Conservation (phyloP, 2,797 vertebrate species). For the Petrocephalus sullivani region DNA sequence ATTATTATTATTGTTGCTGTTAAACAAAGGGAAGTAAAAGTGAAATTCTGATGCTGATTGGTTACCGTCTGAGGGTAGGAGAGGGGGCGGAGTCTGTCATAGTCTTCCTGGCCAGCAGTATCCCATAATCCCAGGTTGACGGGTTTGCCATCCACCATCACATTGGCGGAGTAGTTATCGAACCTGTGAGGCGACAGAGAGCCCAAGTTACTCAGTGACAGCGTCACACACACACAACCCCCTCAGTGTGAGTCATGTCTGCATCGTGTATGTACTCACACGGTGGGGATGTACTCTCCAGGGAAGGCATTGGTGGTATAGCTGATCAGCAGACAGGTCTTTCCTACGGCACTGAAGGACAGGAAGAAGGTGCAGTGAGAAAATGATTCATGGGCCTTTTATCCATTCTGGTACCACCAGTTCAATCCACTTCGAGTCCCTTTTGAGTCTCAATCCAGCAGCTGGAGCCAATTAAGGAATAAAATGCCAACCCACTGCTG, state of each 20-base stretch:
- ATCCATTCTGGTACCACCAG: not conserved
- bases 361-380: not conserved
- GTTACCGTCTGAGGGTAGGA: slow-evolving; percentile 81
- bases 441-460: not conserved
- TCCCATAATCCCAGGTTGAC: slow-evolving; percentile 84
- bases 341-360: slow-evolving; percentile 72
- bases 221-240: not conserved
- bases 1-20: no score
- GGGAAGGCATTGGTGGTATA: slow-evolving; percentile 87
- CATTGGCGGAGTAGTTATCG: slow-evolving; percentile 84
- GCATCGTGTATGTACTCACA: slow-evolving; percentile 57
- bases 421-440: not conserved
- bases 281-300: slow-evolving; percentile 82
- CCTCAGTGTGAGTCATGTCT: not conserved
- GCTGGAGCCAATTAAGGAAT: no score
- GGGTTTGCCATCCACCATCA: slow-evolving; percentile 84
- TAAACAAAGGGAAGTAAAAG: not conserved
- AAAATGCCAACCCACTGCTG: no score
- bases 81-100: slow-evolving; percentile 76
- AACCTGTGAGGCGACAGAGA: slow-evolving; percentile 54
- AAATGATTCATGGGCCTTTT: not conserved
- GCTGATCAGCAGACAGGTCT: slow-evolving; percentile 83
- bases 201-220: not conserved
- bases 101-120: slow-evolving; percentile 81
- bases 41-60: not conserved